Evolutionary conservation across 2,888 invertebrate species (phyloP).

Genomic region (Acleris sparsana): DNA sequence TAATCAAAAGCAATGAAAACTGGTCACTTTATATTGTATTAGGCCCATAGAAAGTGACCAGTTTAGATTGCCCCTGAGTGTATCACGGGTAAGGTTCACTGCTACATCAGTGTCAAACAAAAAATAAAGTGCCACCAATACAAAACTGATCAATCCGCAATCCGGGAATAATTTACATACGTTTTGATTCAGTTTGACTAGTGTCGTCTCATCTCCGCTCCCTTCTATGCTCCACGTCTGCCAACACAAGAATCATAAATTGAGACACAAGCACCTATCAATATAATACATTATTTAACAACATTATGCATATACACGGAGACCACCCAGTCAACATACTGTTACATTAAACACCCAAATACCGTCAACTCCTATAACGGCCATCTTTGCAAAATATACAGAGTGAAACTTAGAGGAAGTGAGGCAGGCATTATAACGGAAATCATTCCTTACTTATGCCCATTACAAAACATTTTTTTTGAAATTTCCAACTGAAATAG

Average conservation of each 20-base stretch:
- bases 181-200: constrained; percentile 37
- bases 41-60: too few species aligned
- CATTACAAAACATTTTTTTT: too few species aligned
- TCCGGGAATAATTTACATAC: constrained; percentile 27
- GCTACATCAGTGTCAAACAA: constrained; percentile 5
- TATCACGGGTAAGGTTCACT: background rate
- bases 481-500: too few species aligned
- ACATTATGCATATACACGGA: constrained; percentile 4
- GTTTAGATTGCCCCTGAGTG: too few species aligned
- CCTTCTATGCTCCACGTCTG: constrained; percentile 37
- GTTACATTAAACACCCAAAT: background rate
- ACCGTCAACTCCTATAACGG: background rate
- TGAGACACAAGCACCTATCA: background rate
- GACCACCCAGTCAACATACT: constrained; percentile 1
- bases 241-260: constrained; percentile 31
- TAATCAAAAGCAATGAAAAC: too few species aligned
- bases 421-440: too few species aligned
- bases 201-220: constrained; percentile 36
- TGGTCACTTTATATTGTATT: too few species aligned
- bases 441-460: too few species aligned
- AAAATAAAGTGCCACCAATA: constrained; percentile 25
- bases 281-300: constrained; percentile 8
- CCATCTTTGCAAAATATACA: too few species aligned
- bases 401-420: too few species aligned
- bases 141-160: constrained; percentile 34